phyloP scores from a whole-genome alignment of 2,888 invertebrate genomes.

The Thymelicus acteon region DNA sequence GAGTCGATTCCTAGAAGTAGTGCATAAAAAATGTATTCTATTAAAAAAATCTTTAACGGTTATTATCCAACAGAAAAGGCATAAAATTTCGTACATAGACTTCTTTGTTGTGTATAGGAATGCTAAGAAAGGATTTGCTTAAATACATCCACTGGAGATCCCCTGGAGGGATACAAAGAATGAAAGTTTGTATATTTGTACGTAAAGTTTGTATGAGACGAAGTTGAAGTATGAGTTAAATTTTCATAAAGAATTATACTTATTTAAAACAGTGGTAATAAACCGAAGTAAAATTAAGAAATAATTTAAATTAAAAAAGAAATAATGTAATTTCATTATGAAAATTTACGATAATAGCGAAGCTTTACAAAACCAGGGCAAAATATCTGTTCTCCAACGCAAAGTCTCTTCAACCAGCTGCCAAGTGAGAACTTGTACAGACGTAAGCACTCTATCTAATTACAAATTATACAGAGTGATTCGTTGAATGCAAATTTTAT shows the following conservation, averaged over 20 bases:
- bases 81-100: no score
- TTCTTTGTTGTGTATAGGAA: no score
- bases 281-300: slow-evolving; percentile 54
- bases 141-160: no score
- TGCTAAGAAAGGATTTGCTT: no score
- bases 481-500: slow-evolving; percentile 33
- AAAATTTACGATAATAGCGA: slow-evolving; percentile 41
- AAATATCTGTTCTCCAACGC: slow-evolving; percentile 17
- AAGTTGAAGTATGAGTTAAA: no score
- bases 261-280: slow-evolving; percentile 55
- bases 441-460: slow-evolving; percentile 36
- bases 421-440: slow-evolving; percentile 28
- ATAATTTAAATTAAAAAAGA: slow-evolving; percentile 47
- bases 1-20: no score
- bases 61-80: no score
- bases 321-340: slow-evolving; percentile 42
- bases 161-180: no score
- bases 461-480: slow-evolving; percentile 31
- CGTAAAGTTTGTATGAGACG: no score
- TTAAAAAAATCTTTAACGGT: no score
- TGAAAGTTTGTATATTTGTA: no score
- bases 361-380: slow-evolving; percentile 31
- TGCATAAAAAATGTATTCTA: no score
- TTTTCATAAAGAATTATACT: slow-evolving; percentile 24
- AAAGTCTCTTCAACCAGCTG: slow-evolving; percentile 28